Conservation (phyloP, 2,797 vertebrate genomes). For the Myotis findleyi region DNA sequence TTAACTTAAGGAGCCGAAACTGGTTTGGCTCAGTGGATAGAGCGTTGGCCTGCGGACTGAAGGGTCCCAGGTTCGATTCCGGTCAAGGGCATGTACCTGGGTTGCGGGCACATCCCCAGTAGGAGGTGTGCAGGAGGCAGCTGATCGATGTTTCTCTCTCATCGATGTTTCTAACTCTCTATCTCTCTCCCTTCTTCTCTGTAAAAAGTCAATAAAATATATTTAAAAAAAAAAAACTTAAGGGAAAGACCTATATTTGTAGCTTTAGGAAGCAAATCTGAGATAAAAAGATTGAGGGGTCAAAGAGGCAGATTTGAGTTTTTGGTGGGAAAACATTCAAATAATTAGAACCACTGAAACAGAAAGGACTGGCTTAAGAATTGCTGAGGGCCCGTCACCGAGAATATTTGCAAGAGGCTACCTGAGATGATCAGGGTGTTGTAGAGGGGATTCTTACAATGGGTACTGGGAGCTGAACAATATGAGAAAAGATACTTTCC, state of each 20-base stretch:
- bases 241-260: neutral
- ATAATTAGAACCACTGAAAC: neutral
- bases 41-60: no score
- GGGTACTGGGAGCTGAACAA: neutral
- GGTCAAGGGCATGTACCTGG: no score
- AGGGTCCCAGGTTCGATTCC: no score
- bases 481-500: neutral
- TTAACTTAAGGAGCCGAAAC: neutral
- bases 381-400: neutral
- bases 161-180: no score
- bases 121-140: no score
- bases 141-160: no score
- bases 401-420: neutral
- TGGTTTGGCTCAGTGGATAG: no score
- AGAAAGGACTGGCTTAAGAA: neutral
- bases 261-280: conserved; percentile 6
- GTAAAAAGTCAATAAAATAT: no score
- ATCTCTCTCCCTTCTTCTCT: no score
- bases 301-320: neutral
- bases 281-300: neutral
- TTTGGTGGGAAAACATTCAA: conserved; percentile 4
- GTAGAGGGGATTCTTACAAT: neutral
- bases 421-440: neutral
- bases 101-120: no score
- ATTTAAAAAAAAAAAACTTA: no score